Base-by-base conservation (phyloP, 2,888 invertebrate species). In the Meteorus cinctellus region DNA sequence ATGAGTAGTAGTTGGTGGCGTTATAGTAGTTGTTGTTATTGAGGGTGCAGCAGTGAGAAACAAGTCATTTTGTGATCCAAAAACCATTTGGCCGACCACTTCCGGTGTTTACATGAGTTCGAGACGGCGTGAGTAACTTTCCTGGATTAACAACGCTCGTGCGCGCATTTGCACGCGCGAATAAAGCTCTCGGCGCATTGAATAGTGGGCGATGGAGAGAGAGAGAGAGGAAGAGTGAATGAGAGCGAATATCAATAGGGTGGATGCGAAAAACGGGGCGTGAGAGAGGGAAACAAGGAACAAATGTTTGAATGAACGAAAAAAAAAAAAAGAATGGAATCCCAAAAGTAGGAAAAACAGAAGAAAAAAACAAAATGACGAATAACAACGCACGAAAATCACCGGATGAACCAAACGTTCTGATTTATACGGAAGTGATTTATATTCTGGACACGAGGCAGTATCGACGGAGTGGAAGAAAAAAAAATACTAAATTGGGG, bases 61-160 rank as follows among this genome's bases (percentile, higher is more conserved):
- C 48, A 76, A 77, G 70, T 72, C 55, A 75, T 79, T 77, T 75
- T 36, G 59, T 68, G 70, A 77, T 77, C 63, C 60, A 73, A 77
- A 79, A 79, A 76, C 55, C 66, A 69, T 75, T 77, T 74, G 34
- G 65, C 76, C 72, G 65, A 72, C 74, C 74, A 77, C 78, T 78
- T 75, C 74, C 77, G 72, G 73, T 75, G 81, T 83, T 82, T 82
- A 79, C 82, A 81, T 81, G 78, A 72, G 77, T 75, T 74, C 78
- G 78, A 82, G 79, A 65, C 80, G 78, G 80, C 83, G 83, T 81
- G 78, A 83, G 83, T 82, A 82, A 83, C 81, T 63, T 77, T 77
- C 70, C 66, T 77, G 82, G 81, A 82, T 82, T 81, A 82, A 82
- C 83, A 81, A 79, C 81, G 79, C 81, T 79, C 78, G 77, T 79